Evolutionary conservation across 2,888 invertebrate species (phyloP), one percentile per base, ranked within the genome.

Genomic region (Phyto melanocephala): DNA sequence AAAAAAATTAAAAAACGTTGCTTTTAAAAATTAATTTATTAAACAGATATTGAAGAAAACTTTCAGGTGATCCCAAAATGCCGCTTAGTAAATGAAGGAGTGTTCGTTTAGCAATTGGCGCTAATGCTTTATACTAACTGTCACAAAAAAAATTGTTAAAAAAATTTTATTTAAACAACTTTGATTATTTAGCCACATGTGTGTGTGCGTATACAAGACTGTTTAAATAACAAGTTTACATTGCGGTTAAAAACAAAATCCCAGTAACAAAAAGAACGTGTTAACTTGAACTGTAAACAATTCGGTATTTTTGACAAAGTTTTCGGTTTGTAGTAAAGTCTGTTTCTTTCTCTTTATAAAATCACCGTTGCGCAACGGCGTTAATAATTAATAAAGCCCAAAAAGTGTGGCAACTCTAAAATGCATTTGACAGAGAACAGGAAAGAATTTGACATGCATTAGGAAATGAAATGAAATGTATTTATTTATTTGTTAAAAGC

Each of bases 401-500:
- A 71, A 82, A 76, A 79, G 82, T 76, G 79, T 82, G 79, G 82
- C 82, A 82, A 68, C 79, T 17, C 62, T 28, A 24, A 28, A 56
- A 33, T 5, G 11, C 1, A 52, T 1, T 0, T 24, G 8, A n/a
- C 58, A 40, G 40, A 33, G 10, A 35, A 13, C 35, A 67, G 8
- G 24, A 65, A 20, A 33, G 15, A 33, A 54, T 62, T 52, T 50
- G 35, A 63, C 50, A 58, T 13, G 52, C n/a, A 52, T 17, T 22
- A 13, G 33, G n/a, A n/a, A n/a, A n/a, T n/a, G n/a, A n/a, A n/a
- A n/a, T n/a, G n/a, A n/a, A n/a, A n/a, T n/a, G n/a, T n/a, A n/a
- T n/a, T n/a, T n/a, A n/a, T n/a, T n/a, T 88, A 88, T 90, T 89
- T 88, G 87, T 88, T 85, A 85, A 87, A 82, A 86, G 86, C 87